These are phyloP conservation scores for Hypolimnas misippus DNA, from an alignment of 2,888 invertebrate genomes.

Conservation along the genomic window DNA sequence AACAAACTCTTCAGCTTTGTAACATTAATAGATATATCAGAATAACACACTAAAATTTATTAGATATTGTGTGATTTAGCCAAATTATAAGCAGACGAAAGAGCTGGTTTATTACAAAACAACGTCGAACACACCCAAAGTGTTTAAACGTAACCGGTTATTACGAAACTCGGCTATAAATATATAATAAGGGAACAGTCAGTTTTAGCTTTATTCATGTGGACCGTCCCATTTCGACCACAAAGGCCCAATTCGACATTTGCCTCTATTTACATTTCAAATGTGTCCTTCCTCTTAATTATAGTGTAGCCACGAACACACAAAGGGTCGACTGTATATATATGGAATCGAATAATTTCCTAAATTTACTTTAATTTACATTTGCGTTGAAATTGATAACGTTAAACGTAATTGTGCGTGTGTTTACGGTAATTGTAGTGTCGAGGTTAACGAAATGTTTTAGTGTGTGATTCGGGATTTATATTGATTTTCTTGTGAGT, in stretches of 20 bases:
- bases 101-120: no score
- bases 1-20: no score
- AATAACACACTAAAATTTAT: no score
- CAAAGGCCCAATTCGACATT: constrained; percentile 23
- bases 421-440: neutral
- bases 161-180: neutral
- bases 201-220: neutral
- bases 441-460: neutral
- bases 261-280: constrained; percentile 34
- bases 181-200: neutral
- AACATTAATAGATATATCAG: no score
- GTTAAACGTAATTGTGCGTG: neutral
- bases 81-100: no score
- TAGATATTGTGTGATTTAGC: no score
- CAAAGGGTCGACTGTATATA: constrained; percentile 6
- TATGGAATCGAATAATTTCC: neutral
- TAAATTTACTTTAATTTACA: neutral
- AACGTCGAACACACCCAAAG: no score
- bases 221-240: constrained; percentile 11
- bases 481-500: no score
- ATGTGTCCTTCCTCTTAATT: constrained; percentile 32
- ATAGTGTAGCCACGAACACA: constrained; percentile 11
- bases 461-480: no score
- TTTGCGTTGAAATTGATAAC: constrained; percentile 1
- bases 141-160: no score